Evolutionary conservation across 2,888 invertebrate genomes (phyloP).

Genomic region (Troglohyphantes excavatus): DNA sequence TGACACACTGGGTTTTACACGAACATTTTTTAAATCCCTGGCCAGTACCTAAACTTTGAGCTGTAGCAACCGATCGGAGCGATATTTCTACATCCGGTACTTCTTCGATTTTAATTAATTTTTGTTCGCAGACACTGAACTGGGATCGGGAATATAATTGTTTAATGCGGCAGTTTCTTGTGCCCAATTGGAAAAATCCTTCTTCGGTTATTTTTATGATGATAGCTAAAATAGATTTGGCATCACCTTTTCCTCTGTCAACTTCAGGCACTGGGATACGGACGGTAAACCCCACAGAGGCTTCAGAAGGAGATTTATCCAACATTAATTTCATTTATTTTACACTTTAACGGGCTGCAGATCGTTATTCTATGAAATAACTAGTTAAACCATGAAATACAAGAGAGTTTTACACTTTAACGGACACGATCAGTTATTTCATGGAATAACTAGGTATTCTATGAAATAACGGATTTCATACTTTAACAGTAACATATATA

Average conservation of each 20-base stretch:
- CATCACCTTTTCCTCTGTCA: conserved; percentile 68
- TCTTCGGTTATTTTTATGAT: conserved; percentile 70
- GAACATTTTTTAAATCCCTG: conserved; percentile 66
- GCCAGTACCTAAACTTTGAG: conserved; percentile 65
- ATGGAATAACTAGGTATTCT: conserved; percentile 63
- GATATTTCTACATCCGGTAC: conserved; percentile 47
- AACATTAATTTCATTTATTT: no score
- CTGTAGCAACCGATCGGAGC: conserved; percentile 60
- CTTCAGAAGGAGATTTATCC: no score
- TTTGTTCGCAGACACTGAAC: no score
- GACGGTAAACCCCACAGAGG: no score
- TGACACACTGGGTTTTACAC: conserved; percentile 71
- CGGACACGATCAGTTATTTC: conserved; percentile 74
- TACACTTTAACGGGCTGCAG: no score
- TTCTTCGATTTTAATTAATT: conserved; percentile 12
- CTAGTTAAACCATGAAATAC: conserved; percentile 69
- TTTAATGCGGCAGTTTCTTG: no score
- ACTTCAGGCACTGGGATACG: conserved; percentile 68
- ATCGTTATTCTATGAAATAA: no score
- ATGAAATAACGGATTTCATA: no score
- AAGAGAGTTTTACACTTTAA: conserved; percentile 74
- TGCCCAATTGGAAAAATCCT: no score
- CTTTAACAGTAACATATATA: no score
- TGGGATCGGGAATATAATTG: no score
- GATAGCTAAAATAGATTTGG: conserved; percentile 69